Conservation (phyloP, 1,140 invertebrate genomes). For the Sitophilus oryzae region DNA sequence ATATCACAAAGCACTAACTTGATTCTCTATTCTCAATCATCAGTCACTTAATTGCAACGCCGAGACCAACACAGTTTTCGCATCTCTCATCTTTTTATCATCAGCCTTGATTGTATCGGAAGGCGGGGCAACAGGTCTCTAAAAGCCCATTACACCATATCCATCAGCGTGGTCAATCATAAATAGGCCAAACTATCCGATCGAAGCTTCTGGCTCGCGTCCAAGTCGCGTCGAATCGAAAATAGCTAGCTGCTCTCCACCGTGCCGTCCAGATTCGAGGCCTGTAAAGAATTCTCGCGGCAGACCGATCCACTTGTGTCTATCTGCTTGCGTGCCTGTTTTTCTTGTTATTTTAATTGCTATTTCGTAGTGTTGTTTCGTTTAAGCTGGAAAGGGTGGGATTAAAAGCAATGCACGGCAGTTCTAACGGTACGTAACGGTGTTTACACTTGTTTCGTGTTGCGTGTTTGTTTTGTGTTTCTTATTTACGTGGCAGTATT, state of each 20-base stretch:
- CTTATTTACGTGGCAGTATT: no score
- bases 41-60: no score
- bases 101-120: no score
- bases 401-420: neutral
- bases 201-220: slow-evolving; percentile 5
- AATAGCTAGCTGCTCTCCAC: no score
- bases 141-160: neutral
- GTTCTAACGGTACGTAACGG: neutral
- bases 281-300: slow-evolving; percentile 8
- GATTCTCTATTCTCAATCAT: no score
- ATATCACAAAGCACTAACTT: no score
- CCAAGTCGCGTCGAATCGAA: slow-evolving; percentile 10
- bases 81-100: no score
- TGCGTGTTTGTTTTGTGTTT: no score
- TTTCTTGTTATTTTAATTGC: neutral
- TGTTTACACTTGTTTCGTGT: no score
- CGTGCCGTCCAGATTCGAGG: slow-evolving; percentile 14
- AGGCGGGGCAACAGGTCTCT: neutral
- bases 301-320: neutral
- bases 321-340: slow-evolving; percentile 9
- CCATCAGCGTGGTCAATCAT: slow-evolving; percentile 3
- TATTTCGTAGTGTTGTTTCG: neutral
- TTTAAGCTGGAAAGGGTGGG: neutral
- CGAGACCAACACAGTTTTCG: no score
- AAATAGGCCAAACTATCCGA: slow-evolving; percentile 20